A percentile compares a stretch with the other conserved stretches of the same genome.
Conservation (phyloP, 1,140 invertebrate genomes). For the Atopsyche davidsoni region DNA sequence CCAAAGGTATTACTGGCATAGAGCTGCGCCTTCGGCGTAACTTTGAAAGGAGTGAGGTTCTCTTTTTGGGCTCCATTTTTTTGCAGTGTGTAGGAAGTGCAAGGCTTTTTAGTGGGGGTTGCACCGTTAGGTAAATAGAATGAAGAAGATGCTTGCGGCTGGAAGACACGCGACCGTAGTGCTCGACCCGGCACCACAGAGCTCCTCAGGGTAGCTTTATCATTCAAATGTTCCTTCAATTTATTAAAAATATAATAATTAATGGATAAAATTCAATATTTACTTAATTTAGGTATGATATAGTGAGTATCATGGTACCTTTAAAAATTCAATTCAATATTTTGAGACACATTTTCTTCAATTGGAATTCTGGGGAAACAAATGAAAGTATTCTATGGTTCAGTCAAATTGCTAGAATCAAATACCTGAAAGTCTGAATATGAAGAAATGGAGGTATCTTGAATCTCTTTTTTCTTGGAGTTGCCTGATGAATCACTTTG, state of each 20-base stretch:
- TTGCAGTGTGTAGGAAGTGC: neutral
- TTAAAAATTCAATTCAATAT: too few species aligned
- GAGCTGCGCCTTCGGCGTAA: conserved; percentile 9
- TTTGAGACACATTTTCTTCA: too few species aligned
- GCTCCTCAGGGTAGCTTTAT: conserved; percentile 16
- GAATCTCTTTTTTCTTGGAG: neutral
- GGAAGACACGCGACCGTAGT: conserved; percentile 16
- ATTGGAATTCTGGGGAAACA: too few species aligned
- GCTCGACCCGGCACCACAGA: conserved; percentile 15
- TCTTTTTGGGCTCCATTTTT: conserved; percentile 2
- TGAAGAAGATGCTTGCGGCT: conserved; percentile 12
- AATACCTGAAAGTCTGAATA: conserved; percentile 25
- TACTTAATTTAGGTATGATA: too few species aligned
- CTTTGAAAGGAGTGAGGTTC: conserved; percentile 12
- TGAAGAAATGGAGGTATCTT: conserved; percentile 15
- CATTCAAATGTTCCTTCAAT: conserved; percentile 26
- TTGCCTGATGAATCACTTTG: conserved; percentile 1
- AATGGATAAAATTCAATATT: too few species aligned
- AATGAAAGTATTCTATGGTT: neutral
- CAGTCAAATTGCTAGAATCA: conserved; percentile 1
- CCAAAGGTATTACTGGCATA: conserved; percentile 19
- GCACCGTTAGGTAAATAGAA: conserved; percentile 16
- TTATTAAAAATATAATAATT: too few species aligned
- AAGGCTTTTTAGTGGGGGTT: conserved; percentile 8
- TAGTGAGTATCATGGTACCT: too few species aligned